phyloP scores from a whole-genome alignment of 2,113 vertebrate species.

The Monopterus albus region DNA sequence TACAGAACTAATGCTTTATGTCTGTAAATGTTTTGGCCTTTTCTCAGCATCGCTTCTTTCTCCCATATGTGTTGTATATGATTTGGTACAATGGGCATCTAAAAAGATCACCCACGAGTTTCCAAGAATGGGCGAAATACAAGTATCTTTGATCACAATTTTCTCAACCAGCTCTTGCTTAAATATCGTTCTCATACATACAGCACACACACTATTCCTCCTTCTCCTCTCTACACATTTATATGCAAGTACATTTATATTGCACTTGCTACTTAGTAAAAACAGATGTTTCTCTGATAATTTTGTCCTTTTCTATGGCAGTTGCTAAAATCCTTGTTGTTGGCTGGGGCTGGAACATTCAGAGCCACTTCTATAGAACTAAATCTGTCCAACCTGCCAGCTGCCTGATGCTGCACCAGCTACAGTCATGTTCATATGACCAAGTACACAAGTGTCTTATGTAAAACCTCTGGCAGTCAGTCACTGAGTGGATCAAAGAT shows the following conservation, averaged over 20 bases:
- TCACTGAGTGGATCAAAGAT: too few species aligned
- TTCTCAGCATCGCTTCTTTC: constrained; percentile 16
- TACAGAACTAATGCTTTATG: not conserved
- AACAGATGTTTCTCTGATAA: constrained; percentile 29
- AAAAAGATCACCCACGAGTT: constrained; percentile 8
- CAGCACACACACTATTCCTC: too few species aligned
- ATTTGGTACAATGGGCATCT: constrained; percentile 10
- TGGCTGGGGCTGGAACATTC: not conserved
- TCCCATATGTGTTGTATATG: not conserved
- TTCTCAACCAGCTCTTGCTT: not conserved
- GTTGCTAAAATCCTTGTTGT: not conserved
- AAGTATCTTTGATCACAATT: constrained; percentile 37
- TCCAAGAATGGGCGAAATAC: constrained; percentile 7
- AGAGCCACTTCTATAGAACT: not conserved
- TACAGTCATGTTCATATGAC: not conserved
- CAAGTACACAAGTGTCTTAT: not conserved
- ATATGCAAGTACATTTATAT: constrained; percentile 6
- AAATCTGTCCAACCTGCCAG: not conserved
- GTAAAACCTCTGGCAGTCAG: too few species aligned
- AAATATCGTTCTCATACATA: too few species aligned
- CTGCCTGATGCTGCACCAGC: not conserved
- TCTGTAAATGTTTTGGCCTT: constrained; percentile 31
- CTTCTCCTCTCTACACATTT: not conserved
- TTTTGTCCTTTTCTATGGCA: constrained; percentile 14
- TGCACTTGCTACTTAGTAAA: constrained; percentile 8